phyloP scores from a whole-genome alignment of 2,888 invertebrate species.

The Lydus trimaculatus region DNA sequence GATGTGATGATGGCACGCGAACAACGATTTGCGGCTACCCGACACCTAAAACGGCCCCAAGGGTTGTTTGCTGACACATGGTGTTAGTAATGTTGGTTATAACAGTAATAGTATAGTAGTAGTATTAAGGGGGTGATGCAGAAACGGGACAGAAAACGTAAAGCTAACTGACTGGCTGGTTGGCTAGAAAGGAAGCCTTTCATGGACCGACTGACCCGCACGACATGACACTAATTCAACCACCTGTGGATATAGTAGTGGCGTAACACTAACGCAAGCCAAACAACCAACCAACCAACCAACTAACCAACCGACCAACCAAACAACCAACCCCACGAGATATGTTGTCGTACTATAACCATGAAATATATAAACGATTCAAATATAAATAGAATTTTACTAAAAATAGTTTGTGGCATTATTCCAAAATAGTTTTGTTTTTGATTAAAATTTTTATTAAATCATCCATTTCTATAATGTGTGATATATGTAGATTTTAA shows the following conservation, averaged over 20 bases:
- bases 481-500: not conserved
- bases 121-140: not conserved
- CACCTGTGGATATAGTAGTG: slow-evolving; percentile 45
- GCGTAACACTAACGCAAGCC: slow-evolving; percentile 21
- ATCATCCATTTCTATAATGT: not conserved
- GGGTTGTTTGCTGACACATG: slow-evolving; percentile 21
- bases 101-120: not conserved
- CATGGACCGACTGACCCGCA: slow-evolving; percentile 41
- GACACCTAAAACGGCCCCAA: slow-evolving; percentile 15
- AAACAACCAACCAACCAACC: too few species aligned
- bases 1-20: slow-evolving; percentile 9
- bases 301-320: too few species aligned
- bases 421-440: slow-evolving; percentile 18
- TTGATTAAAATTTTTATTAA: slow-evolving; percentile 11
- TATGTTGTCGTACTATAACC: not conserved
- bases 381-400: not conserved
- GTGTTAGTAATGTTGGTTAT: not conserved
- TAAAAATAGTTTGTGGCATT: slow-evolving; percentile 18
- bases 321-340: slow-evolving; percentile 8
- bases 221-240: slow-evolving; percentile 51
- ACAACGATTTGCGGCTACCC: slow-evolving; percentile 21
- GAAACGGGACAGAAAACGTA: not conserved
- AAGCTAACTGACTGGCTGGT: not conserved
- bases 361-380: not conserved
- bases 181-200: slow-evolving; percentile 19